Evolutionary conservation across 2,888 invertebrate genomes (phyloP), one percentile per base, ranked within the genome.

Genomic region (Brenthis ino): DNA sequence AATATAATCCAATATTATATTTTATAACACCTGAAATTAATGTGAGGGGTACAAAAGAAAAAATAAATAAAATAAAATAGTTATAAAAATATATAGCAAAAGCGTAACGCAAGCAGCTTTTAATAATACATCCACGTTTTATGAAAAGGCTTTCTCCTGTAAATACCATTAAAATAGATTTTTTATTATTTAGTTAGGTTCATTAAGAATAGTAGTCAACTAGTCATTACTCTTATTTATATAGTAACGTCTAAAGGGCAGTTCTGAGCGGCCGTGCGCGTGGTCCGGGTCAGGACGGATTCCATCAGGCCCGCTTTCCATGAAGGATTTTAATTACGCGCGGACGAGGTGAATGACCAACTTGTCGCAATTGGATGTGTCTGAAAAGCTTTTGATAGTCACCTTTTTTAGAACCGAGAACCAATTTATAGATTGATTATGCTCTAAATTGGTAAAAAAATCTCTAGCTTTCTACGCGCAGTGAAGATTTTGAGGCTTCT

Each of bases 251-350:
- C 85, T 86, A 86, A 85, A 86, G 86, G 89, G 87, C 85, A 85
- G 84, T 83, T 80, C 81, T 75, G 84, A 79, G 84, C 85, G 83
- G 86, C 87, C 90, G 88, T 85, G 89, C 82, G 82, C 83, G 84
- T 81, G 89, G 89, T 89, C 89, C 83, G 80, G 89, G 88, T 88
- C 89, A 88, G 86, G 85, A 87, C 85, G 89, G 86, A 91, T 90
- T 88, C 90, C 90, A 88, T 89, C 88, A 88, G 87, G 86, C 89
- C 83, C 82, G 85, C 87, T 88, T 88, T 88, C 90, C 89, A 88
- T 91, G 91, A 90, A 92, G 90, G 91, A 91, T 91, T 92, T 91
- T 92, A 93, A 93, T 93, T 92, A 92, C 89, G 85, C 83, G 82
- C 85, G 82, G 76, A 81, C 79, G 82, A 78, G 89, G 84, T 89